Conservation (phyloP, 2,113 vertebrate genomes). For the Macquaria ambigua region DNA sequence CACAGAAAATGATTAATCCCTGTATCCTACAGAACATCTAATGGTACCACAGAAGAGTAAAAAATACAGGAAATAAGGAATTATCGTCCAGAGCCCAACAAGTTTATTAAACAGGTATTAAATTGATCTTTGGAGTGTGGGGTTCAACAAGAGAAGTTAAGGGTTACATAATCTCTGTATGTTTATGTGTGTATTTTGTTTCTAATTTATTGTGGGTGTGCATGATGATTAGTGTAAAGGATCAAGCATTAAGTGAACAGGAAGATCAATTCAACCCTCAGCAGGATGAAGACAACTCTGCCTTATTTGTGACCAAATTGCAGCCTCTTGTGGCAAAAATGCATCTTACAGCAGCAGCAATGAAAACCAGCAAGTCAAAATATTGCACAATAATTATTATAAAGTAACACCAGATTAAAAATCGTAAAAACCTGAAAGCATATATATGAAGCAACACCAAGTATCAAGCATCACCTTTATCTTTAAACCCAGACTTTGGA, state of each 20-base stretch:
- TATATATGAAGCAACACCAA: no score
- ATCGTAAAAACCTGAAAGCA: neutral
- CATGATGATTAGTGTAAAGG: neutral
- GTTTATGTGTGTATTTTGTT: neutral
- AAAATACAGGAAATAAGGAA: neutral
- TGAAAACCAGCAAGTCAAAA: neutral
- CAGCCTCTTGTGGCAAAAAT: slow-evolving; percentile 70
- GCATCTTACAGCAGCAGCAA: slow-evolving; percentile 16
- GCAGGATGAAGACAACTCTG: neutral
- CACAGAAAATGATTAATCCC: neutral
- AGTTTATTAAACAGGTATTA: neutral
- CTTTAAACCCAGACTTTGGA: no score
- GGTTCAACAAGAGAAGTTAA: neutral
- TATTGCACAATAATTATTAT: neutral
- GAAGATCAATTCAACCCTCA: neutral
- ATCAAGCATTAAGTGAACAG: neutral
- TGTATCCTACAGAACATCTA: neutral
- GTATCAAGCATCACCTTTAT: no score
- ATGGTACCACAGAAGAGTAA: slow-evolving; percentile 25
- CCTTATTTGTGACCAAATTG: slow-evolving; percentile 61
- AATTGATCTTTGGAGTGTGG: neutral
- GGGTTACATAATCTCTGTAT: neutral
- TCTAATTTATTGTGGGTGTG: neutral
- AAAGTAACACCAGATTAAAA: neutral
- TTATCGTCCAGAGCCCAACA: neutral